Evolutionary conservation across 2,888 invertebrate genomes (phyloP), one percentile per base, ranked within the genome.

Genomic region (Tenthredo amoena): DNA sequence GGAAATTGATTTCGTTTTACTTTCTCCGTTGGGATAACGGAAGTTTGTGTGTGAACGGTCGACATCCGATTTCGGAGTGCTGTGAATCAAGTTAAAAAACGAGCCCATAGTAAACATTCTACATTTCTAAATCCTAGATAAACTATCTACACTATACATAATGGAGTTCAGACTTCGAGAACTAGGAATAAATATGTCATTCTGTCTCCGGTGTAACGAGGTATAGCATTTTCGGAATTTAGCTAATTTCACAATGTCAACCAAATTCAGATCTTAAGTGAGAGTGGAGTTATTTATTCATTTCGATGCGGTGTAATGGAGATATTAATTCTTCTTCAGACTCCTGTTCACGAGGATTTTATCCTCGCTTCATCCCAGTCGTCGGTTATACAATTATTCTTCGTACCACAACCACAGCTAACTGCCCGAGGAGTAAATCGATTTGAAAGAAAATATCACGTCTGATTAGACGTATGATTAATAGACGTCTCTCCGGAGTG

Each of bases 1-100:
- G 43, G 84, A 83, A 86, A 89, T 89, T 87, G 87, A 89, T 88
- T 88, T 89, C 86, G 86, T 88, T 89, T 90, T 87, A 89, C 90
- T 91, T 90, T 90, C 90, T 88, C 89, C 86, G 85, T 82, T 74
- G 84, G 84, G 74, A 86, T 86, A 86, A 86, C 85, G 84, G 84
- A 87, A 87, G 74, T 65, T 62, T n/a, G 40, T 62, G 83, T 83
- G 50, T 31, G 68, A 47, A 65, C 47, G 47, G 47, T 71, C 83
- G 43, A 65, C 83, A 83, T 65, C 83, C 68, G 83, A 83, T 83
- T 81, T 81, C 31, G 81, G 81, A 62, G 40, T 34, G 50, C 37
- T 26, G 81, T 40, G 40, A 81, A 81, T 62, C 81, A 81, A 81
- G 81, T 81, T 62, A 10, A 81, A 81, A 81, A 62, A 81, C 79